Percentiles rank a stretch among this genome's conserved stretches.
phyloP scores from a whole-genome alignment of 2,797 vertebrate species.

The Ammospiza maritima region DNA sequence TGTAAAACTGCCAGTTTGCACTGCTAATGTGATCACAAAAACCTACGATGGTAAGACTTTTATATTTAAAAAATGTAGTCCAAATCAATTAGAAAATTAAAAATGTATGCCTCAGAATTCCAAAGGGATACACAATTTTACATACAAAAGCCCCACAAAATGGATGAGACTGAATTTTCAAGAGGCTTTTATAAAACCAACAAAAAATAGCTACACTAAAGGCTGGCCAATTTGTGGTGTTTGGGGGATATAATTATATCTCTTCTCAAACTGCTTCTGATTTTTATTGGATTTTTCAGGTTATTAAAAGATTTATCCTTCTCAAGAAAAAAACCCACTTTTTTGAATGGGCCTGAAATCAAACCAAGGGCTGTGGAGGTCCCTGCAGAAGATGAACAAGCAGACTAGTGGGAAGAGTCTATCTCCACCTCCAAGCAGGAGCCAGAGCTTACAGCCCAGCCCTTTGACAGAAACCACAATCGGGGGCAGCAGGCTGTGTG shows the following conservation, averaged over 20 bases:
- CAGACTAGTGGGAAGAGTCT: not conserved
- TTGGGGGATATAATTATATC: not conserved
- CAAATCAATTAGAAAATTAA: not conserved
- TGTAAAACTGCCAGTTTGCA: not conserved
- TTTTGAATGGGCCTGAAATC: not conserved
- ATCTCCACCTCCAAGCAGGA: not conserved
- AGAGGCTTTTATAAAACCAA: not conserved
- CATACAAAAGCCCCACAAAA: not conserved
- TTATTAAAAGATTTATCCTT: not conserved
- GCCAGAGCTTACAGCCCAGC: not conserved
- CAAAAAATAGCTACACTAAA: not conserved
- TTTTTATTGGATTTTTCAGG: not conserved
- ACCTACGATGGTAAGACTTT: not conserved
- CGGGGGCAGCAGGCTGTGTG: not conserved
- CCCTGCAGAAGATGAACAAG: not conserved
- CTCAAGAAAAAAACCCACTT: not conserved
- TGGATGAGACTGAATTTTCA: not conserved
- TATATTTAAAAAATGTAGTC: not conserved
- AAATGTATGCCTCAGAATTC: not conserved
- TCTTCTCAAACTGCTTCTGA: not conserved
- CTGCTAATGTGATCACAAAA: not conserved
- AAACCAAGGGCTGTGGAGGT: not conserved
- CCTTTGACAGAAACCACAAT: accelerated
- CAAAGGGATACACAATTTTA: not conserved
- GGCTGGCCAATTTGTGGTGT: not conserved